phyloP scores from a whole-genome alignment of 1,140 invertebrate species.

The Temnothorax nylanderi region DNA sequence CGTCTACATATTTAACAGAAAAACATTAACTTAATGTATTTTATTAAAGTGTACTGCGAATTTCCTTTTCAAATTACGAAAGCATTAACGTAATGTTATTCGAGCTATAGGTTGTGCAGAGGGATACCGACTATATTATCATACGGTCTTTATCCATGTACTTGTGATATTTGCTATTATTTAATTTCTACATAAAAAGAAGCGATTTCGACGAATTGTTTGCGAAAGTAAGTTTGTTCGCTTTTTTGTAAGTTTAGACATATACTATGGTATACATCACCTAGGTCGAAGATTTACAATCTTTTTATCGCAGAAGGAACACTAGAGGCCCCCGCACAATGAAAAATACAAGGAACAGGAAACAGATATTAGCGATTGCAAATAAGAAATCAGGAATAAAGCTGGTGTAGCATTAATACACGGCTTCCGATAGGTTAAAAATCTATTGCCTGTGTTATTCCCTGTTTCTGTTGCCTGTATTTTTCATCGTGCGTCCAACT shows the following conservation, averaged over 20 bases:
- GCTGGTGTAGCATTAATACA: too few species aligned
- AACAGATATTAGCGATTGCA: too few species aligned
- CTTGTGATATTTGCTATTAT: constrained; percentile 63
- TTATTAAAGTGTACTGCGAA: constrained; percentile 69
- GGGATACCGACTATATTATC: constrained; percentile 24
- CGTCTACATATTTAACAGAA: constrained; percentile 58
- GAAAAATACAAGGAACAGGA: too few species aligned
- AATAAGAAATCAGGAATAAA: too few species aligned
- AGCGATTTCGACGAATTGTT: constrained; percentile 44
- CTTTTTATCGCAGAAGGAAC: constrained; percentile 23
- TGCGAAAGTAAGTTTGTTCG: constrained; percentile 55
- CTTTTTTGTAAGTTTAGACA: constrained; percentile 59
- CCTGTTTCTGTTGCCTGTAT: too few species aligned
- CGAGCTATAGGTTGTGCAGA: constrained; percentile 61
- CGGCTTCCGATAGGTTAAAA: too few species aligned
- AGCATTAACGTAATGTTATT: constrained; percentile 57
- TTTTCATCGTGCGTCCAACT: too few species aligned
- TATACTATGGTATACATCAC: constrained; percentile 37
- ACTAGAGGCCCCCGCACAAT: neutral
- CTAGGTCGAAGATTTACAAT: constrained; percentile 47
- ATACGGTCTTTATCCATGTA: constrained; percentile 55
- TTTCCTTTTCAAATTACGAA: constrained; percentile 41
- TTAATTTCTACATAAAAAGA: constrained; percentile 58
- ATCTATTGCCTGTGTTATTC: too few species aligned
- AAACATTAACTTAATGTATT: constrained; percentile 70